Base-by-base conservation (phyloP, 2,113 vertebrate genomes). In the Zosterops lateralis region DNA sequence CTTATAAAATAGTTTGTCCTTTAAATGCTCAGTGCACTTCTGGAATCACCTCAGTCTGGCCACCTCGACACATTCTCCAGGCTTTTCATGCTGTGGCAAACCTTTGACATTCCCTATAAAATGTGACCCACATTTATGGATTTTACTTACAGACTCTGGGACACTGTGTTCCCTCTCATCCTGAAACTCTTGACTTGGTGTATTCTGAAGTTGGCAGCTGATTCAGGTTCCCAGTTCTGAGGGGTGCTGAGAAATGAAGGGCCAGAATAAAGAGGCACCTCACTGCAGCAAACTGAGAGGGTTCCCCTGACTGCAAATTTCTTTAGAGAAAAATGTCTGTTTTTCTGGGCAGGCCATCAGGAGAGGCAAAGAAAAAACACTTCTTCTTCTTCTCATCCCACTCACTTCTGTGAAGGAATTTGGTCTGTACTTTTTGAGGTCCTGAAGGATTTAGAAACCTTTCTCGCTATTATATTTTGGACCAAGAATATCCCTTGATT, bases 401-500 rank as follows among this genome's bases (percentile, higher is more conserved):
- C 77, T 89, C 84, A 82, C 26, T 96, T 84, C 32, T 75, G 36
- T 64, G 54, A 58, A 89, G 62, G 45, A 44, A 92, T 89, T 93
- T 68, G 34, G 19, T 54, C 53, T 92, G 61, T 80, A 51, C 31
- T 74, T 84, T 92, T 64, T 84, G 60, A 96, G 50, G 54, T 89
- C 74, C 62, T 91, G 84, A 79, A 81, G 36, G 80, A 78, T 75
- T 94, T 92, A 89, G 66, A 92, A 93, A 78, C 16, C 7, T 87
- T 91, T 81, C 56, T 68, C 12, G 29, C 88, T 92, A 75, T 72
- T 72, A 87, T 25, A 72, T 84, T 87, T 89, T 92, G 57, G 73
- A 89, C 34, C 38, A 53, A 92, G 77, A 84, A 62, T 58, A 89
- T 85, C 66, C 71, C 78, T 76, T 77, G 64, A 62, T 91, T 92